A percentile compares a stretch with the other conserved stretches of the same genome.
These are phyloP conservation scores for Tetramorium alpestre DNA, from an alignment of 1,140 invertebrate genomes.

Conservation along the genomic window DNA sequence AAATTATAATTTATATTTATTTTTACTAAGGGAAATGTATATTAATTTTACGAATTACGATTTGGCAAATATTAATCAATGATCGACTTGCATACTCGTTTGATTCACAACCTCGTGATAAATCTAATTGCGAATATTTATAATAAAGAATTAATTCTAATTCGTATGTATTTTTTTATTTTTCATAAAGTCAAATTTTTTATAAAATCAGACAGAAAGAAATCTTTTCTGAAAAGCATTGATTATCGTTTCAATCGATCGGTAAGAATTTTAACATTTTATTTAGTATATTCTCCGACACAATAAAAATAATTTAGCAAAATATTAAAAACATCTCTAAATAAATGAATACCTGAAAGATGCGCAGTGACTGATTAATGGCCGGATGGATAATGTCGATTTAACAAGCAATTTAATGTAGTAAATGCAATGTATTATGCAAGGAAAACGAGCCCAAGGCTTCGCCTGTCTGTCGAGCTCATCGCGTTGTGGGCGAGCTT, in stretches of 20 bases:
- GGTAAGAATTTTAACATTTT: not conserved
- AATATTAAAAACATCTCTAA: not conserved
- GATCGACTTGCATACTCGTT: not conserved
- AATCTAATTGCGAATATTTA: not conserved
- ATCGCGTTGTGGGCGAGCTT: constrained; percentile 66
- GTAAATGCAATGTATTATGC: constrained; percentile 67
- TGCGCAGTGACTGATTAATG: not conserved
- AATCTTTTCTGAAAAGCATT: not conserved
- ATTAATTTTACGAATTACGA: not conserved
- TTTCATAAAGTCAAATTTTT: not conserved
- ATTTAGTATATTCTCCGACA: not conserved
- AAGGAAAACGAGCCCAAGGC: constrained; percentile 79
- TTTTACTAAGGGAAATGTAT: not conserved
- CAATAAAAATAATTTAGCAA: not conserved
- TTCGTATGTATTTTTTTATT: not conserved
- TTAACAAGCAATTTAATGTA: constrained; percentile 76
- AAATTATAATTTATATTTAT: not conserved
- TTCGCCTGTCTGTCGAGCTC: constrained; percentile 51
- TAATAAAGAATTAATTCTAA: not conserved
- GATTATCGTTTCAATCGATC: not conserved
- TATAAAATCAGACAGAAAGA: not conserved
- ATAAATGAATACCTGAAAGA: constrained; percentile 20
- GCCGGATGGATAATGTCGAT: constrained; percentile 50
- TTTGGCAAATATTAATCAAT: not conserved
- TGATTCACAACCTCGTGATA: not conserved